Evolutionary conservation across 1,140 invertebrate genomes (phyloP).

Genomic region (Campoletis sonorensis): DNA sequence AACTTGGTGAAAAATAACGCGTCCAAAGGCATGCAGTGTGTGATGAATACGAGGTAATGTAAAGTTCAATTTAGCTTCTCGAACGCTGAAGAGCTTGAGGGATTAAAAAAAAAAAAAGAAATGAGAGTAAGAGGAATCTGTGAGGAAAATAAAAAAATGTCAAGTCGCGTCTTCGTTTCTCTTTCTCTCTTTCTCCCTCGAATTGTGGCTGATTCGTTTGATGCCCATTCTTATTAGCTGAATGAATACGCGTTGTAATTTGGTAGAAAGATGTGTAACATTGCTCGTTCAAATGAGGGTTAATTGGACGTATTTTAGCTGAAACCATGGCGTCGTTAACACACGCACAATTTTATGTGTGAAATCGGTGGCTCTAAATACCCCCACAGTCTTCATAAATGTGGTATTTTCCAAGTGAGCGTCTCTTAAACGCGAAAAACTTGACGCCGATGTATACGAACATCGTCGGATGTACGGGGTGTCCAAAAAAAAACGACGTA

Average conservation of each 20-base stretch:
- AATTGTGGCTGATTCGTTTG: not conserved
- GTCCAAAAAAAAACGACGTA: no score
- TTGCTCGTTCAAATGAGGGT: constrained; percentile 48
- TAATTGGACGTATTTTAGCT: constrained; percentile 56
- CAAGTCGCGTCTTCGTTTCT: not conserved
- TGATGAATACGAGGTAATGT: no score
- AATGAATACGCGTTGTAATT: constrained; percentile 53
- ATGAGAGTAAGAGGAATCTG: not conserved
- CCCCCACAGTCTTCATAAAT: not conserved
- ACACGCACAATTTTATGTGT: constrained; percentile 34
- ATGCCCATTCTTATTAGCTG: constrained; percentile 47
- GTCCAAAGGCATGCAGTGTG: no score
- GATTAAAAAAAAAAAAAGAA: no score
- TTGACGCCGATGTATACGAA: not conserved
- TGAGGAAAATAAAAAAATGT: not conserved
- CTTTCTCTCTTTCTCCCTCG: not conserved
- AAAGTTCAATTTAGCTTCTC: no score
- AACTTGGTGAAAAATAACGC: no score
- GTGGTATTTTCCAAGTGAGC: not conserved
- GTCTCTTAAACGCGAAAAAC: constrained; percentile 11
- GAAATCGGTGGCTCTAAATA: constrained; percentile 17
- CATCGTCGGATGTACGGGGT: no score
- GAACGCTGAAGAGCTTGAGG: no score
- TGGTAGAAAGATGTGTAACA: constrained; percentile 28
- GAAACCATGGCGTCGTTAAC: constrained; percentile 25